Evolutionary conservation across 2,888 invertebrate genomes (phyloP), one percentile per base, ranked within the genome.

Genomic region (Drosophila stalkeri): DNA sequence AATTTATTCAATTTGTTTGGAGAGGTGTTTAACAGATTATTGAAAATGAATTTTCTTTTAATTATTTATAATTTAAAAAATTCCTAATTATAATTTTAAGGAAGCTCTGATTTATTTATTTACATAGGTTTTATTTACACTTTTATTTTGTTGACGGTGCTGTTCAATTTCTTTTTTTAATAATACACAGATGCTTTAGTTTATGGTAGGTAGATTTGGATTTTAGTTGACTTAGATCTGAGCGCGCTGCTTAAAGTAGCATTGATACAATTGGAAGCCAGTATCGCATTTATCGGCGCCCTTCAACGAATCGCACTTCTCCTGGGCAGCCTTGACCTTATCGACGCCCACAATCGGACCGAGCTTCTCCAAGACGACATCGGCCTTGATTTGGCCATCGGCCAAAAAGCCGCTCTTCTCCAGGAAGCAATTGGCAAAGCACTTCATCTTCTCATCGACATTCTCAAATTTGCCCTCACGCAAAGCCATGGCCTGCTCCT

Each of bases 361-460:
- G 46, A 92, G 61, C 57, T 90, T 90, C 39, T 66, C 59, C 3
- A 76, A 5, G 2, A 89, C 65, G 11, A 72, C 65, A 18, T 72
- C 83, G 9, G 81, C 63, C 33, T 91, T 82, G 12, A 92, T 27
- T 56, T 81, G 77, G 2, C 91, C 92, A 60, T 91, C 80, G 51
- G 61, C 80, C 1, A 91, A 0, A 16, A 90, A 73, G n/a, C 90
- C 92, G 3, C 51, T 3, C 65, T 91, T 90, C 70, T 92, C 92
- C 56, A 93, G 75, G 80, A 92, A 91, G 23, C 93, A 93, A 43
- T 91, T 90, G 39, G 88, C 68, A 44, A 92, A 92, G 67, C 92
- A 92, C 68, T 92, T 91, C 5, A 80, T 27, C 56, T 82, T 86
- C 0, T 65, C 69, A 62, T 87, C 82, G 6, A 41, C 60, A 41